Conservation (phyloP, 1,140 invertebrate species). For the Brachionus paranguensis region DNA sequence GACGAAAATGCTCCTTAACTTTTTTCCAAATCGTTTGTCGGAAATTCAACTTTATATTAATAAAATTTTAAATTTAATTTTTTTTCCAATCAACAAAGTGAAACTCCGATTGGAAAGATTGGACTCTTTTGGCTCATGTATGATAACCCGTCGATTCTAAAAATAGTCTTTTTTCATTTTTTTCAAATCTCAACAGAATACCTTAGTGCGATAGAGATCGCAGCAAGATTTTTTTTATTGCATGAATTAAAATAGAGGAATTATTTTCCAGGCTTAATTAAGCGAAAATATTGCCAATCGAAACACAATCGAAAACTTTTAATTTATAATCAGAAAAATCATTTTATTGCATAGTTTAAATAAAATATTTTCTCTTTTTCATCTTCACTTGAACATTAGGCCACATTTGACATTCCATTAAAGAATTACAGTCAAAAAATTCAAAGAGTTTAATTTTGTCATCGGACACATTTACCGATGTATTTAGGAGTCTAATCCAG, state of each 20-base stretch:
- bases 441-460: background rate
- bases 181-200: background rate
- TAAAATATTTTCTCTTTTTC: background rate
- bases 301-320: background rate
- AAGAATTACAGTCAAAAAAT: background rate
- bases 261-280: slow-evolving; percentile 15
- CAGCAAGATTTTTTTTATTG: background rate
- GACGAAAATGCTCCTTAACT: background rate
- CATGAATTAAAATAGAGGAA: slow-evolving; percentile 6
- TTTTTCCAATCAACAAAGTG: background rate
- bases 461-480: background rate
- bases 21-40: background rate
- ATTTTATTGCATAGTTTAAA: background rate
- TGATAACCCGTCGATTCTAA: background rate
- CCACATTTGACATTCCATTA: background rate
- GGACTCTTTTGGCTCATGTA: background rate
- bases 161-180: background rate
- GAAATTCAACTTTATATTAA: background rate
- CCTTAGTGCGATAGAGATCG: background rate
- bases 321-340: background rate
- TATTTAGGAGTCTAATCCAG: background rate
- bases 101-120: background rate
- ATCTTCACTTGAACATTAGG: background rate
- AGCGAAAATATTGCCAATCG: slow-evolving; percentile 18
- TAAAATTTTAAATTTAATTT: background rate